Percentiles rank a stretch among this genome's conserved stretches.
These are phyloP conservation scores for Lasioglossum morio DNA, from an alignment of 2,888 invertebrate species.

Conservation along the genomic window DNA sequence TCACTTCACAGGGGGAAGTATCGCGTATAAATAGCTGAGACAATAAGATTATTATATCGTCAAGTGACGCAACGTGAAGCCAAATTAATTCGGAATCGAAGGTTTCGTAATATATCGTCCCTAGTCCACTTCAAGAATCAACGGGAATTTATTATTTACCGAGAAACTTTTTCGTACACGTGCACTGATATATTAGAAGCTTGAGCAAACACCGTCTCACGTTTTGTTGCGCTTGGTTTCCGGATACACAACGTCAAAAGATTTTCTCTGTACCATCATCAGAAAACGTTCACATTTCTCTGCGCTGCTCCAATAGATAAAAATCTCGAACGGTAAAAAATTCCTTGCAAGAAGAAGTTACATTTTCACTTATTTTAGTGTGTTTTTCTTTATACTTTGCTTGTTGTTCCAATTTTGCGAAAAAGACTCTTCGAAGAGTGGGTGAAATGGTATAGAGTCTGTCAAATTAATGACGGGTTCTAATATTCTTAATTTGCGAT, in stretches of 20 bases:
- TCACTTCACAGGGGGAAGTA: neutral
- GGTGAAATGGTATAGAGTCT: too few species aligned
- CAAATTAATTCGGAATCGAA: neutral
- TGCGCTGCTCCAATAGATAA: neutral
- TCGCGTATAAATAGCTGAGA: neutral
- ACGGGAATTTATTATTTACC: neutral
- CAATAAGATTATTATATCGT: neutral
- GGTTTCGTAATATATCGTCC: neutral
- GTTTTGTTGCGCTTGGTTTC: neutral
- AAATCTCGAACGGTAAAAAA: neutral
- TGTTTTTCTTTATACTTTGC: neutral
- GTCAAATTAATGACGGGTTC: too few species aligned
- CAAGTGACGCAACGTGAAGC: neutral
- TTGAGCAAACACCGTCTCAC: neutral
- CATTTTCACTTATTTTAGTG: neutral
- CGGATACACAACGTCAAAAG: neutral
- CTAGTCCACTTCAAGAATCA: neutral
- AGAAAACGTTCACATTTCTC: neutral
- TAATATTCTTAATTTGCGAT: too few species aligned
- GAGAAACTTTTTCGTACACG: neutral
- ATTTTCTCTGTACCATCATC: neutral
- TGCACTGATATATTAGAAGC: neutral
- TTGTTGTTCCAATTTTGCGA: too few species aligned
- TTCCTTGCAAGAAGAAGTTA: neutral
- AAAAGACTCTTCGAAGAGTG: too few species aligned